phyloP scores from a whole-genome alignment of 2,888 invertebrate species.

The Thymelicus acteon region DNA sequence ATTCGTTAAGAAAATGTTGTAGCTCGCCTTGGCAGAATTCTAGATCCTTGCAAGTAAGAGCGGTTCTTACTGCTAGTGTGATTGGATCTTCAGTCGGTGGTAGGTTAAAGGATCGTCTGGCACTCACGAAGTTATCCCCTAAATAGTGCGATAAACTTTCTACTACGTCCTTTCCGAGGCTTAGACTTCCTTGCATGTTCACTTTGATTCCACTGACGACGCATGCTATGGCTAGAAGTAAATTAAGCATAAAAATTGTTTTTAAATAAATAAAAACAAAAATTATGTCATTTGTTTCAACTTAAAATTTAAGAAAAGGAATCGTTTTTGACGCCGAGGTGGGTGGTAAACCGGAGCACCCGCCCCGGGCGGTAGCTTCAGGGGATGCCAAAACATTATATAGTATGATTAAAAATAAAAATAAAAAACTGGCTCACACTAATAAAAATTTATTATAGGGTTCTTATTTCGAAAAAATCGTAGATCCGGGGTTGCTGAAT shows the following conservation, averaged over 20 bases:
- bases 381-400: too few species aligned
- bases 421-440: too few species aligned
- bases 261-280: too few species aligned
- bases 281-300: too few species aligned
- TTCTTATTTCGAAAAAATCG: too few species aligned
- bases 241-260: not conserved
- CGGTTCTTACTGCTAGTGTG: constrained; percentile 51
- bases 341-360: too few species aligned
- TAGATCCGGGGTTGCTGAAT: too few species aligned
- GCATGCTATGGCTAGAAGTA: constrained; percentile 8
- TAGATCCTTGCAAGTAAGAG: constrained; percentile 56
- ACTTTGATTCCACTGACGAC: constrained; percentile 56
- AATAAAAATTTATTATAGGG: too few species aligned
- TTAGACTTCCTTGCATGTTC: constrained; percentile 65
- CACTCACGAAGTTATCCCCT: constrained; percentile 37
- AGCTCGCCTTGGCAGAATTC: constrained; percentile 54
- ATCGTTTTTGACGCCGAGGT: too few species aligned
- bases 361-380: too few species aligned
- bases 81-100: constrained; percentile 48
- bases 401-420: too few species aligned
- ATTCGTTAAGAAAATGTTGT: constrained; percentile 58
- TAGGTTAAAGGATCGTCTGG: constrained; percentile 49
- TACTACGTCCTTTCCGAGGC: constrained; percentile 65
- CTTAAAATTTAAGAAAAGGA: too few species aligned
- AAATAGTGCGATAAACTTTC: constrained; percentile 57